Evolutionary conservation across 2,113 vertebrate genomes (phyloP), one percentile per base, ranked within the genome.

Genomic region (Serranochromis macrocephalus): DNA sequence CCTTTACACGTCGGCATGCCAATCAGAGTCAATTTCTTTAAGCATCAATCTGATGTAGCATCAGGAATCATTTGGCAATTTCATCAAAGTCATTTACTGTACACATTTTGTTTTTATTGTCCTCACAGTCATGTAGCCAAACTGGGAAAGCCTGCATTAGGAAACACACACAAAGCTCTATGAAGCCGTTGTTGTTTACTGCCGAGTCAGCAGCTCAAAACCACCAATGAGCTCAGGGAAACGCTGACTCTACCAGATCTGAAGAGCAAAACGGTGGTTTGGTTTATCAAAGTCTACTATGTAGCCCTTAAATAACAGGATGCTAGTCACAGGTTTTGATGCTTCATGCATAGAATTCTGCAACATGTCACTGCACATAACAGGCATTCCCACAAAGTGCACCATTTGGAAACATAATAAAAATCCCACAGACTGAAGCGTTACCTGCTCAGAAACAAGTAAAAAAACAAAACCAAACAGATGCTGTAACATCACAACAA

Each of bases 341-440:
- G 91, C 89, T 92, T 87, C 93, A 94, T 95, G 95, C 94, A 94
- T 94, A 93, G 92, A 94, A 89, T 88, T 93, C 88, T 90, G 91
- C 85, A 90, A 93, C 87, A 87, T 87, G 85, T 91, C 91, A 94
- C 94, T 75, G 91, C 87, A 94, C 91, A 92, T 80, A 88, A 95
- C 91, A 86, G 90, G 94, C 93, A 94, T 95, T 94, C 93, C 94
- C 94, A 94, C 93, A 93, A 94, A 94, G 93, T 95, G 94, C 95
- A 95, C 90, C 85, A 86, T 90, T 89, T 86, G 81, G 66, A 91
- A 89, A 94, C 57, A 54, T 31, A 84, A 86, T 31, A 86, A 31
- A 66, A 90, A 90, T 90, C 61, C 68, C 84, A 91, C 49, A 89
- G 71, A 87, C 78, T 24, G 63, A 88, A 91, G 89, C 88, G 9